Base-by-base conservation (phyloP, 2,113 vertebrate species). In the Cisticola juncidis region DNA sequence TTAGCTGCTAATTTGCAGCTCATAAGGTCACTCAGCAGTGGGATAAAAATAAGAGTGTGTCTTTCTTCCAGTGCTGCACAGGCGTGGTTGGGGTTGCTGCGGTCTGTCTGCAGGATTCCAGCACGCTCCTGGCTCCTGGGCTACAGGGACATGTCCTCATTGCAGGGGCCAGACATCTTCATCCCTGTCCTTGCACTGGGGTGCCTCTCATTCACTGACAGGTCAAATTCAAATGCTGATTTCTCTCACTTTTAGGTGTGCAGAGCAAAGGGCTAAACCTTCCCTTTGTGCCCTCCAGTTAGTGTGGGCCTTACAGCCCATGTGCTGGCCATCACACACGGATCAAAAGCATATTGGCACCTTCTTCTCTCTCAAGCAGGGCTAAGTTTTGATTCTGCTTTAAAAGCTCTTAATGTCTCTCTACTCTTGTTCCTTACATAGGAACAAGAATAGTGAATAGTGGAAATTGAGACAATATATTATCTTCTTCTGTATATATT, bases 1-100 rank as follows among this genome's bases (percentile, higher is more conserved):
- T 68, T 82, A 79, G 62, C 40, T 91, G 83, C 58, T 92, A 9
- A 42, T 57, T 88, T 86, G 77, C 78, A 84, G 47, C 56, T 92
- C 23, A 5, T 79, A 26, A 44, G 24, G 53, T 80, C 44, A 5
- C 22, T 92, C 57, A 69, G 29, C 29, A n/a, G 10, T 83, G 58
- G 54, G 35, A 56, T 92, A 81, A 62, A 78, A 76, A 70, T 77
- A 73, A 28, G 72, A 70, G 21, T 5, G 25, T 74, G 31, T 48
- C 54, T 65, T 90, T n/a, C 62, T 60, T 31, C 31, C 33, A 4
- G 7, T 48, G 70, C 58, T 44, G 20, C 36, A 23, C 14, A n/a
- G 69, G 69, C 4, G 0, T 15, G 61, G 44, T 18, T 0, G 5
- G 81, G 79, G 65, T 76, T 60, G 73, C 47, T 58, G 29, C 0